Evolutionary conservation across 2,888 invertebrate species (phyloP), one percentile per base, ranked within the genome.

Genomic region (Zele albiditarsus): DNA sequence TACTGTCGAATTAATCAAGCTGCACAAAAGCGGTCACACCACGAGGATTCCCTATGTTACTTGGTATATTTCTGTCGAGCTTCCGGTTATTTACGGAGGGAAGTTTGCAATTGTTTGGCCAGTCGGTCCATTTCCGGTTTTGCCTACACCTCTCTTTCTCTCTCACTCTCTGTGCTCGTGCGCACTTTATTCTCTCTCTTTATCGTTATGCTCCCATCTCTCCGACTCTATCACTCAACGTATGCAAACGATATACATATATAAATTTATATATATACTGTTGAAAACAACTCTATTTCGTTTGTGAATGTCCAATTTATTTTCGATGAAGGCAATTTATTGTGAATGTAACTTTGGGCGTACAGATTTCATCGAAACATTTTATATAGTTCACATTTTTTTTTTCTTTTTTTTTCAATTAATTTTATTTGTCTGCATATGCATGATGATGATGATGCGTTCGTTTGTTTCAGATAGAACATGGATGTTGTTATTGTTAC

Each of bases 21-120:
- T 74, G 78, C 80, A 81, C 82, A 83, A 83, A 84, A 83, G 84
- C 80, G 82, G 77, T 80, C 80, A 73, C 76, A 77, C 77, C 78
- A 75, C 80, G 79, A 82, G 80, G 77, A 79, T 82, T 79, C 74
- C 77, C 73, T 72, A 70, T 76, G 73, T 74, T 74, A 68, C 58
- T 53, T 27, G 42, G 73, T 81, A 77, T 80, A 81, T 81, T 81
- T 79, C 79, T 81, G 78, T 79, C 75, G 66, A 76, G 62, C 77
- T 81, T 82, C 85, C 87, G 86, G 83, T 85, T 86, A 84, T 84
- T 86, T 83, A 82, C 83, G 78, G 81, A 85, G 84, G 84, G 84
- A 86, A 86, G 84, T 83, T 85, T 83, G 83, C 87, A 84, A 87
- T 87, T 86, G 85, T 87, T 86, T 83, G 85, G 82, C 81, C 85